Evolutionary conservation across 2,113 vertebrate genomes (phyloP), one percentile per base, ranked within the genome.

Genomic region (Microcebus jonahi): DNA sequence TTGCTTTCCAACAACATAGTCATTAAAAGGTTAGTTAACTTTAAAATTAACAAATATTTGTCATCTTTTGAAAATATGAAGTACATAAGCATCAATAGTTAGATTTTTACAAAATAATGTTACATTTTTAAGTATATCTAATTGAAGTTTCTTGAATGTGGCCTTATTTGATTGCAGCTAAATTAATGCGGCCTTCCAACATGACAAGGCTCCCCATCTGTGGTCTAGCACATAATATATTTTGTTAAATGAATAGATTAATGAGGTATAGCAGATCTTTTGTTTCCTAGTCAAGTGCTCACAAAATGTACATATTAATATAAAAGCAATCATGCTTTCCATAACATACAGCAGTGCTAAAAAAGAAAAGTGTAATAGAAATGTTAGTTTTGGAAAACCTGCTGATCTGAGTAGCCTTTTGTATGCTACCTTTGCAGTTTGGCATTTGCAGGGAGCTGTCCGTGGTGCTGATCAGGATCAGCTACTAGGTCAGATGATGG

Each of bases 381-480:
- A 88, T 77, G 27, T 71, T 17, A 42, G 65, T 81, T 76, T 59
- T 57, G 20, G 85, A 57, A 92, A 94, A 87, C 23, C 5, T n/a
- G 2, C 61, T 39, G 70, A 27, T 21, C 65, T 48, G 18, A 11
- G 39, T 55, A 48, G 59, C 20, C 29, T 85, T 73, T 79, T 5
- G 8, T 2, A 3, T 2, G 29, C 23, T 59, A 5, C 15, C 27
- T 92, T 50, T 45, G n/a, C 48, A 91, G 13, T n/a, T 31, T 0
- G 0, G 25, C 4, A 0, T 2, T 0, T n/a, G 5, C 1, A 0
- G 8, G 77, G 92, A 96, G 27, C 95, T 97, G 96, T 98, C 97
- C 97, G 2, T 42, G 94, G 97, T 98, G 83, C 97, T 98, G 97
- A 97, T 71, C 27, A 4, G 1, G 6, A 0, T 8, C 0, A 12